Conservation (phyloP, 2,113 vertebrate genomes). For the Coreoperca whiteheadi region DNA sequence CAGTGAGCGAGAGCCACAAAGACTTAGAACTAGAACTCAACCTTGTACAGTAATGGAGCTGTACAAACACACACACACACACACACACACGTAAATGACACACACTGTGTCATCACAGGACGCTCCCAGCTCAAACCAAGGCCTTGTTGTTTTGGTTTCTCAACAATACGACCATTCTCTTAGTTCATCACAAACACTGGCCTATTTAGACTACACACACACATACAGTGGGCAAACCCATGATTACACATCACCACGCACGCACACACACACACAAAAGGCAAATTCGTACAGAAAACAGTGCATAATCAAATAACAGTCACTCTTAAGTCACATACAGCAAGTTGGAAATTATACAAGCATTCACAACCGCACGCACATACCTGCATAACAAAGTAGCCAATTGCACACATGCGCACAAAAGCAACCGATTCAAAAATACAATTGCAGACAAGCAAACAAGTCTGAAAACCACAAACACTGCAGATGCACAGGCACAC, state of each 20-base stretch:
- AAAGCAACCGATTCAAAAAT: neutral
- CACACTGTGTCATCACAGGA: constrained; percentile 55
- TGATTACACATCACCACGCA: constrained; percentile 1
- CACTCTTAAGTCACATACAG: constrained; percentile 13
- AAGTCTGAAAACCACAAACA: neutral
- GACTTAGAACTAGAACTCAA: constrained; percentile 62
- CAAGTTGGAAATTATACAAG: neutral
- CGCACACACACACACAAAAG: constrained; percentile 3
- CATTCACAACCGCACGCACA: constrained; percentile 28
- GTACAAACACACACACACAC: constrained; percentile 34
- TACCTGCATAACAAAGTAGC: constrained; percentile 32
- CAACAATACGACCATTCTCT: constrained; percentile 68
- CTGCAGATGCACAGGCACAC: neutral
- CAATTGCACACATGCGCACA: constrained; percentile 2
- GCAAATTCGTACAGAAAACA: constrained; percentile 1
- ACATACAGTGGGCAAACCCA: constrained; percentile 32
- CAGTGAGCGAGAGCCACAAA: neutral
- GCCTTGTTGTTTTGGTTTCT: constrained; percentile 67
- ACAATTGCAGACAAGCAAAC: neutral
- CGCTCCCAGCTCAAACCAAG: constrained; percentile 49
- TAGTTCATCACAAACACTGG: constrained; percentile 59
- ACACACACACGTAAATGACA: constrained; percentile 37
- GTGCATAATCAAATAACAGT: constrained; percentile 18
- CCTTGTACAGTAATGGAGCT: constrained; percentile 28
- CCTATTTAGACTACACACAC: constrained; percentile 58